A percentile compares a stretch with the other conserved stretches of the same genome.
Conservation (phyloP, 1,140 invertebrate species). For the Scaptomyza pallida region DNA sequence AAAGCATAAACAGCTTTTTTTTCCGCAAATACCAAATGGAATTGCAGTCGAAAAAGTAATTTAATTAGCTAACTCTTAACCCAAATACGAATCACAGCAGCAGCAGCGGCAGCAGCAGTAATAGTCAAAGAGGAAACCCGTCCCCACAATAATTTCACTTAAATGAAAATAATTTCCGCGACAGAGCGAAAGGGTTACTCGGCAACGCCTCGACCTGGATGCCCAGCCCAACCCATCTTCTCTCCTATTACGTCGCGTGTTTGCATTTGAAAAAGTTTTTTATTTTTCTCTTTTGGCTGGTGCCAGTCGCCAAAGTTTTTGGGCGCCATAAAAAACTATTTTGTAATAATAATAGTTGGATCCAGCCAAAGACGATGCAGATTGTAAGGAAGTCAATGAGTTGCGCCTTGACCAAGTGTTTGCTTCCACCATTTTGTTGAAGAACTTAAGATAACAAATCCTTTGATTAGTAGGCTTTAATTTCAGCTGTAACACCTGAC, state of each 20-base stretch:
- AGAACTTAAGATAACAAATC: neutral
- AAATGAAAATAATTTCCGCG: slow-evolving; percentile 48
- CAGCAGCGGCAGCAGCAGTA: slow-evolving; percentile 11
- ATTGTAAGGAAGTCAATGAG: slow-evolving; percentile 42
- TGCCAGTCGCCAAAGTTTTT: slow-evolving; percentile 68
- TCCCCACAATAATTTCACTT: slow-evolving; percentile 38
- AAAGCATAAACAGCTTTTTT: slow-evolving; percentile 60
- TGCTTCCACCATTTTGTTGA: slow-evolving; percentile 40
- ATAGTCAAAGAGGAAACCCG: neutral
- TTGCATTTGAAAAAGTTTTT: slow-evolving; percentile 56
- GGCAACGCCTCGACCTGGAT: slow-evolving; percentile 4
- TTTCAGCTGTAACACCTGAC: no score
- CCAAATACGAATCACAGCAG: slow-evolving; percentile 53
- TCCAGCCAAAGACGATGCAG: slow-evolving; percentile 57
- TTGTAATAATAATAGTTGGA: slow-evolving; percentile 12
- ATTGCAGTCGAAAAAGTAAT: slow-evolving; percentile 77
- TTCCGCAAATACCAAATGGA: slow-evolving; percentile 57
- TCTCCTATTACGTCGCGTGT: slow-evolving; percentile 39
- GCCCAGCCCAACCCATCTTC: neutral
- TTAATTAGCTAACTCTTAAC: slow-evolving; percentile 70
- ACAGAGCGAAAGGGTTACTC: slow-evolving; percentile 53
- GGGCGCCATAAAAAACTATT: slow-evolving; percentile 26
- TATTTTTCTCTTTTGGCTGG: no score
- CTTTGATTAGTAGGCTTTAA: slow-evolving; percentile 7
- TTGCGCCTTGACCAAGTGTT: slow-evolving; percentile 55